Percentiles rank a stretch among this genome's conserved stretches.
Conservation (phyloP, 2,113 vertebrate species). For the Aegotheles bennettii region DNA sequence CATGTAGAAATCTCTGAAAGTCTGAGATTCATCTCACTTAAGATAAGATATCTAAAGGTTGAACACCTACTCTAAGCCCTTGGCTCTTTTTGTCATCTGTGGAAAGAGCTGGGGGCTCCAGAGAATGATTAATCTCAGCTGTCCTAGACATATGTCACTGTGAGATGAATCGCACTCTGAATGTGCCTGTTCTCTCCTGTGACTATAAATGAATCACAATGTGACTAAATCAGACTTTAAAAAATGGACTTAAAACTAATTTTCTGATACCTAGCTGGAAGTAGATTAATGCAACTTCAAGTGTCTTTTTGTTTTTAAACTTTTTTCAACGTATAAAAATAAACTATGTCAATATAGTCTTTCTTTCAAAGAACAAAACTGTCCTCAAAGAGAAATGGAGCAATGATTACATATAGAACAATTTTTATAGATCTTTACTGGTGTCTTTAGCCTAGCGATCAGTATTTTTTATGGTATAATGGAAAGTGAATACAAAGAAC, state of each 20-base stretch:
- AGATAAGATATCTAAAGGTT: not conserved
- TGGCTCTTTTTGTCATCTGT: not conserved
- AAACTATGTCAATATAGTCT: not conserved
- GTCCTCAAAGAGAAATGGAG: not conserved
- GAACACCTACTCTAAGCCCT: not conserved
- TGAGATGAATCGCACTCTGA: not conserved
- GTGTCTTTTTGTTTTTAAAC: not conserved
- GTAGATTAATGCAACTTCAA: not conserved
- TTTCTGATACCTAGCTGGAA: not conserved
- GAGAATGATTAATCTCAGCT: not conserved
- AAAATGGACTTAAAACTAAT: not conserved
- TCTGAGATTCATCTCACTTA: not conserved
- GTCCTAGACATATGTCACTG: not conserved
- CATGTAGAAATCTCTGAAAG: not conserved
- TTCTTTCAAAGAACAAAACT: not conserved
- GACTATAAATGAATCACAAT: not conserved
- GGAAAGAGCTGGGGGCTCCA: not conserved
- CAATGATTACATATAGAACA: not conserved
- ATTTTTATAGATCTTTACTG: not conserved
- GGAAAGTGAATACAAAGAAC: not conserved
- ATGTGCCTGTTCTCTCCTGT: not conserved
- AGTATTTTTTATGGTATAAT: not conserved
- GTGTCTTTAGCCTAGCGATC: not conserved
- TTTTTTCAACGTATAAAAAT: not conserved
- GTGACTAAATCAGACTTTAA: not conserved